Base-by-base conservation (phyloP, 1,140 invertebrate genomes). In the Drosophila rhopaloa region DNA sequence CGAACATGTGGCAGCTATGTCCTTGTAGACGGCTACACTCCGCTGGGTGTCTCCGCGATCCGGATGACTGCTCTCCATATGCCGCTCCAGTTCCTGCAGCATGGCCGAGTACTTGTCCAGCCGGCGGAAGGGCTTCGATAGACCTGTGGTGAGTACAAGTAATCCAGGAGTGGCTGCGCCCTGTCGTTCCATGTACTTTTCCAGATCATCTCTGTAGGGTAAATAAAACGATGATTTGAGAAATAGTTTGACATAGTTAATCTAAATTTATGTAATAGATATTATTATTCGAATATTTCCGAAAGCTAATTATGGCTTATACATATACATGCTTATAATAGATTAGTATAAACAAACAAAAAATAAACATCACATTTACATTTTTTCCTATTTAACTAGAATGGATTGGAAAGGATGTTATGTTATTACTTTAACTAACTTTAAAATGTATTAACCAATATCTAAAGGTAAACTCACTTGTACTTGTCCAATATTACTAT, bases 21-120 rank as follows among this genome's bases (percentile, higher is more conserved):
- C 98, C 92, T 98, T 97, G 93, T 98, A 99, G 29, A 99, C 96
- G 73, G 95, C 95, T 79, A 98, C 96, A 46, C 98, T 98, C 70
- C 98, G 94, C 92, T 99, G 98, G 1, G 98, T 97, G 91, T 99
- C 98, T 3, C 98, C 99, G 74, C 98, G 94, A 93, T 99, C 99
- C 2, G 97, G 95, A 93, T 99, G 98, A 90, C 95, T 96, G 93
- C 99, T 98, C 94, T 98, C 97, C 37, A 98, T 96, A 91, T 99
- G 98, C 67, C 98, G 94, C 86, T 99, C 98, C 50, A 99, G 93
- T 93, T 99, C 98, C 93, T 99, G 98, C 16, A 99, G 93, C 95
- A 97, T 96, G 32, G 96, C 96, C 6, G 97, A 96, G 93, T 99
- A 99, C 92, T 98, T 99, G 81, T 99, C 98, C 35, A 99, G 93